Percentiles rank a stretch among this genome's conserved stretches.
phyloP scores from a whole-genome alignment of 1,140 invertebrate genomes.

The Trinorchestia longiramus region DNA sequence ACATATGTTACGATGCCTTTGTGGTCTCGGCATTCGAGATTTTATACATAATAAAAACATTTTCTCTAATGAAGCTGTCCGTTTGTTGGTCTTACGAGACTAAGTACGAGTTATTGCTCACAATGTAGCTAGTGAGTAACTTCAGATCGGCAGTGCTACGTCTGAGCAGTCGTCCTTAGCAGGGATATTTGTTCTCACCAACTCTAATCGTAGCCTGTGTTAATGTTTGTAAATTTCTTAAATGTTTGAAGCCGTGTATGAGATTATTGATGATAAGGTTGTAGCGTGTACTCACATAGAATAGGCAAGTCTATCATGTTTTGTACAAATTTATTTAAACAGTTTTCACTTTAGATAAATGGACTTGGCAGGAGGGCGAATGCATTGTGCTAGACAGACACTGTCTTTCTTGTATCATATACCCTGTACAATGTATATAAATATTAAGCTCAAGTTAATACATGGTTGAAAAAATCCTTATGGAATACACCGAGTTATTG shows the following conservation, averaged over 20 bases:
- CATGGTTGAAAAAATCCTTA: neutral
- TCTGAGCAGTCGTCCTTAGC: neutral
- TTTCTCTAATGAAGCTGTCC: neutral
- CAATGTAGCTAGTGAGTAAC: neutral
- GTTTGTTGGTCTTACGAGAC: neutral
- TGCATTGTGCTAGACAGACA: neutral
- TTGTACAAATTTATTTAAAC: constrained; percentile 37
- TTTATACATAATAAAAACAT: neutral
- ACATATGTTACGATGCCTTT: neutral
- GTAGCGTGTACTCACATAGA: constrained; percentile 20
- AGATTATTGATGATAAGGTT: constrained; percentile 48
- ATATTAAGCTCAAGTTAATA: neutral
- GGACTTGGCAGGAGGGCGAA: neutral
- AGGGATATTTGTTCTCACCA: neutral
- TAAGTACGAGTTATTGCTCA: constrained; percentile 1
- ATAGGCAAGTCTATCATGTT: constrained; percentile 47
- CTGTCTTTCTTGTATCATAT: neutral
- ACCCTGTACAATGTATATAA: neutral
- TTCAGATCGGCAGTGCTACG: neutral
- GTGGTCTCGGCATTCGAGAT: neutral
- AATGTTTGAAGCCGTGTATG: constrained; percentile 31
- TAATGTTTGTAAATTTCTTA: constrained; percentile 41
- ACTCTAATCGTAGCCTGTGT: constrained; percentile 17
- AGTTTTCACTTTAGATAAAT: constrained; percentile 15
- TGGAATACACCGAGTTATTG: neutral